A percentile compares a stretch with the other conserved stretches of the same genome.
phyloP scores from a whole-genome alignment of 2,797 vertebrate genomes.

The Notoglanidium macrostoma region DNA sequence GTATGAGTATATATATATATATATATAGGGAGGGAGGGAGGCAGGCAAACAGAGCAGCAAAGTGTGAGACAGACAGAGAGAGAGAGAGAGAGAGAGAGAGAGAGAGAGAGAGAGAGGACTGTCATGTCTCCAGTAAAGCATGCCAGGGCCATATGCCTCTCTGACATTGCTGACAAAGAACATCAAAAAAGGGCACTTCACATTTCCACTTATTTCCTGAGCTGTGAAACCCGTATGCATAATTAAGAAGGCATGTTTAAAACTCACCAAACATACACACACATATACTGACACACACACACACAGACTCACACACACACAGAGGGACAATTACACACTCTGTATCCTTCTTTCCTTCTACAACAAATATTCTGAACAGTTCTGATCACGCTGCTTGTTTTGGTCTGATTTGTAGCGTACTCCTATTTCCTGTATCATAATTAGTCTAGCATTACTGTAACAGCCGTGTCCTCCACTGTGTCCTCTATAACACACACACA shows the following conservation, averaged over 20 bases:
- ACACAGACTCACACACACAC: not conserved
- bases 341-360: not conserved
- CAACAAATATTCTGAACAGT: not conserved
- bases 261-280: conserved; percentile 13
- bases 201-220: conserved; percentile 43
- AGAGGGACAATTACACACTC: not conserved
- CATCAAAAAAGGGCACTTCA: conserved; percentile 46
- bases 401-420: conserved; percentile 18
- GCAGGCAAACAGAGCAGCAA: not conserved
- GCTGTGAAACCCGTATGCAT: conserved; percentile 41
- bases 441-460: conserved; percentile 37
- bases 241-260: conserved; percentile 33
- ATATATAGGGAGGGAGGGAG: not conserved
- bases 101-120: conserved; percentile 15
- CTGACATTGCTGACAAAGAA: conserved; percentile 45
- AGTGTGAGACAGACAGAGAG: not conserved
- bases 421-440: conserved; percentile 30
- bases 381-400: conserved; percentile 13
- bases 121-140: conserved; percentile 57
- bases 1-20: too few species aligned
- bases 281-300: not conserved
- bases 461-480: not conserved
- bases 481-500: conserved; percentile 12
- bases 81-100: not conserved
- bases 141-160: conserved; percentile 64